A percentile compares a stretch with the other conserved stretches of the same genome.
Evolutionary conservation across 2,113 vertebrate genomes (phyloP).

Genomic region (Callionymus lyra): DNA sequence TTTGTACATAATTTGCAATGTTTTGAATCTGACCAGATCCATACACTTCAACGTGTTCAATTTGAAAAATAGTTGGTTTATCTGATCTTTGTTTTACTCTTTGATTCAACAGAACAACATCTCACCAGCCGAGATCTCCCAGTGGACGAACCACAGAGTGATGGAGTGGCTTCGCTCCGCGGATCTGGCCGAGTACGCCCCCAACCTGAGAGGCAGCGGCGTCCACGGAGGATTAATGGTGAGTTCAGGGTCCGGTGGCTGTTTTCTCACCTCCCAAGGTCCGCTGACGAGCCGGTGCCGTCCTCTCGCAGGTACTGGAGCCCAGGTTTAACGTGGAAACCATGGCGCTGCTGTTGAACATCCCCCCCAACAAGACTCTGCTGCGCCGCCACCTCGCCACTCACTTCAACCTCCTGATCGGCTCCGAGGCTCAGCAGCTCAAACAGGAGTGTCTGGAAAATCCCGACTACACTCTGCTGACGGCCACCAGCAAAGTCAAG

Average conservation of each 20-base stretch:
- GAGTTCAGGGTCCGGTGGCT: slow-evolving; percentile 22
- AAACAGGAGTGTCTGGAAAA: slow-evolving; percentile 88
- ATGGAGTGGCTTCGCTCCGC: slow-evolving; percentile 98
- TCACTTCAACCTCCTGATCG: slow-evolving; percentile 88
- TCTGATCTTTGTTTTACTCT: no score
- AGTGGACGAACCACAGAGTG: slow-evolving; percentile 96
- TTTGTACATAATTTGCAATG: no score
- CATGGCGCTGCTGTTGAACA: slow-evolving; percentile 92
- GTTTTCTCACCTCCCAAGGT: neutral
- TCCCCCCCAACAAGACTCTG: slow-evolving; percentile 93
- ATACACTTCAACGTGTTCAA: no score
- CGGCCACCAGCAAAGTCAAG: slow-evolving; percentile 94
- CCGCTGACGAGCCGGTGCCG: neutral
- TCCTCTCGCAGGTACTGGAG: slow-evolving; percentile 77
- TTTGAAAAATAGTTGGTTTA: no score
- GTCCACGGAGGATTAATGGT: slow-evolving; percentile 97
- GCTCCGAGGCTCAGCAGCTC: slow-evolving; percentile 83
- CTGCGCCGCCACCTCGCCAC: slow-evolving; percentile 89
- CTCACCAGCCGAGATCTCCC: slow-evolving; percentile 81
- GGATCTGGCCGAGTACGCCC: slow-evolving; percentile 92
- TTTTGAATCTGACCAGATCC: no score
- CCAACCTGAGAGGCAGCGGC: slow-evolving; percentile 91
- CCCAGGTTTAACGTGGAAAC: slow-evolving; percentile 96
- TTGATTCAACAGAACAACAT: slow-evolving; percentile 69
- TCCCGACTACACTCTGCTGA: slow-evolving; percentile 84